phyloP scores from a whole-genome alignment of 2,113 vertebrate genomes.

The Barnardius zonarius region DNA sequence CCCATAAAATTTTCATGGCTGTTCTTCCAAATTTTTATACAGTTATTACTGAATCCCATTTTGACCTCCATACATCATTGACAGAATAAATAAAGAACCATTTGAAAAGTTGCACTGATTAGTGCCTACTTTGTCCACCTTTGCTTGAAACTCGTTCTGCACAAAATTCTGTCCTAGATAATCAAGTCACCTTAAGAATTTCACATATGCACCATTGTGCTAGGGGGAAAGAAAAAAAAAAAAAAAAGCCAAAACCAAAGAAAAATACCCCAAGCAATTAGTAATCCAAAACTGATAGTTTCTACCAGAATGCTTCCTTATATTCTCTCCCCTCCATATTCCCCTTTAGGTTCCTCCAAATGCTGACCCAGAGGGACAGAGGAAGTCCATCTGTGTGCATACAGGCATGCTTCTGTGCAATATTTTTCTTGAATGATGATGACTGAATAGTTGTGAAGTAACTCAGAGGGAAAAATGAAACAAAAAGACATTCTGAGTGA shows the following conservation, averaged over 20 bases:
- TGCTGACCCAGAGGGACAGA: neutral
- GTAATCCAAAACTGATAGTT: neutral
- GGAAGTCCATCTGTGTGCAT: neutral
- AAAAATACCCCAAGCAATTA: neutral
- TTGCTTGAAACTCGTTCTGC: neutral
- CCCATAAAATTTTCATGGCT: neutral
- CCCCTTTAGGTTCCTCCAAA: neutral
- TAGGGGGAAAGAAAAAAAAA: too few species aligned
- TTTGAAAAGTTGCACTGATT: neutral
- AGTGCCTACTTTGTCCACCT: neutral
- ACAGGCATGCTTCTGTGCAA: neutral
- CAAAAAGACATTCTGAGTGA: neutral
- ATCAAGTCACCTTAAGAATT: neutral
- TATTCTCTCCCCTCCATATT: neutral
- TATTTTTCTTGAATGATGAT: neutral
- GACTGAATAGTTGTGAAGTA: neutral
- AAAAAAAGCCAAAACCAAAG: neutral
- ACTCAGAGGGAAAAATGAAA: neutral
- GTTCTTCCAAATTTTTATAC: neutral
- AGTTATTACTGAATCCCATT: neutral
- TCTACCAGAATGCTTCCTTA: neutral
- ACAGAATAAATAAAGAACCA: neutral
- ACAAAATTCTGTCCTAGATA: neutral
- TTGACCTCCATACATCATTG: neutral
- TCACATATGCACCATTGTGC: neutral